Evolutionary conservation across 2,888 invertebrate species (phyloP).

Genomic region (Xanthostigma xanthostigma): DNA sequence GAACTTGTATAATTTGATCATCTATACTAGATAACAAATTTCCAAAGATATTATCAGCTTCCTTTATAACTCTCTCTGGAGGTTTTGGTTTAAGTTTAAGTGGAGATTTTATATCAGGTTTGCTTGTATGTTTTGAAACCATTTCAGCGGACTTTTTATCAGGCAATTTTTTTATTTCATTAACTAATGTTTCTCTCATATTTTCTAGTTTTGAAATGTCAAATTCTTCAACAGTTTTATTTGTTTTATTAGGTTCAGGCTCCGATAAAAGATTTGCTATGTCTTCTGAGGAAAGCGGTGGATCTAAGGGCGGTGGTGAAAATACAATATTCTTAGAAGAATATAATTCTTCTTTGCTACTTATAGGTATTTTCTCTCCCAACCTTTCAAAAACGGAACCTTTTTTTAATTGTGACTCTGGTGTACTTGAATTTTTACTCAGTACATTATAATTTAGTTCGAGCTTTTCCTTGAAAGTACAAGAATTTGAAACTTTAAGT

Average conservation of each 20-base stretch:
- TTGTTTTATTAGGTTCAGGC: constrained; percentile 19
- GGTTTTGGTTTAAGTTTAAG: constrained; percentile 6
- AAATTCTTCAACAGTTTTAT: constrained; percentile 32
- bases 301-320: constrained; percentile 20
- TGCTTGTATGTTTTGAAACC: constrained; percentile 21
- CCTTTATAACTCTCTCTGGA: constrained; percentile 6
- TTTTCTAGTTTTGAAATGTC: constrained; percentile 34
- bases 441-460: too few species aligned
- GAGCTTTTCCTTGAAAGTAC: too few species aligned
- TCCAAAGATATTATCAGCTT: constrained; percentile 15
- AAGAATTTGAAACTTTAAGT: too few species aligned
- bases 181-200: constrained; percentile 32
- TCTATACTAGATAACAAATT: constrained; percentile 18
- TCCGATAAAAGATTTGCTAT: constrained; percentile 20
- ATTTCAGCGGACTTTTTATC: constrained; percentile 13
- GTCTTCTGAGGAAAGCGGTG: constrained; percentile 24
- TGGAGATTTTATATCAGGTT: constrained; percentile 27
- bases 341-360: too few species aligned
- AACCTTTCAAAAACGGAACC: too few species aligned
- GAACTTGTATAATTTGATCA: constrained; percentile 15
- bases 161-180: constrained; percentile 28
- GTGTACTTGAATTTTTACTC: too few species aligned
- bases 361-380: too few species aligned
- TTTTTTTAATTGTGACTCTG: too few species aligned
- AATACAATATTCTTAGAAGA: constrained; percentile 9